Base-by-base conservation (phyloP, 1,140 invertebrate genomes). In the Ceratina australensis region DNA sequence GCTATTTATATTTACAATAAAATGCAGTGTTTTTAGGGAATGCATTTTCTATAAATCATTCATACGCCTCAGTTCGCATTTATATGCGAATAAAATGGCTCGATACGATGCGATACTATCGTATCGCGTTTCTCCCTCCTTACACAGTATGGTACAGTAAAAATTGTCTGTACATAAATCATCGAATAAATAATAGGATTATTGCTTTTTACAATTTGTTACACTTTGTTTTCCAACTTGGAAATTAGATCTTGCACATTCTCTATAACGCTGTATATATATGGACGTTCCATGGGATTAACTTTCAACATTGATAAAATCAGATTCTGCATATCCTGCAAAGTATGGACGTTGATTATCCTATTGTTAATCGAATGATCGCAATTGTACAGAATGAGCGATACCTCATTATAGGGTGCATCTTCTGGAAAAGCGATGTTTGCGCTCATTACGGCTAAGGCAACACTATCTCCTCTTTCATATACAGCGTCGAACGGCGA, bases 401-500 rank as follows among this genome's bases (percentile, higher is more conserved):
- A 92, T 50, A 95, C 95, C 88, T 95, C 92, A 59, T 93, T 93
- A 90, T 94, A 96, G 22, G 95, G 94, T 26, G 94, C 92, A 87
- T 94, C 93, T 89, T 95, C 94, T 52, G 96, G 95, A 92, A 97
- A 96, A 87, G 93, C 93, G 18, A 96, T 91, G 86, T 95, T 95
- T 59, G 96, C 96, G 89, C 95, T 96, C 49, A 97, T 94, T 3
- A 97, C 96, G 74, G 97, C 97, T 75, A 98, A 91, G 28, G 97
- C 97, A 5, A 98, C 95, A 82, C 96, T 97, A 88, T 97, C 97
- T 3, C 97, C 97, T 86, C 96, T 93, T 90, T 97, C 96, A 88
- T 98, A 96, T 16, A 97, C 95, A 26, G 94, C 92, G 90, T 98
- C 97, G 92, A 96, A 98, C 1, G 97, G 97, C 49, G 96, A 97